Evolutionary conservation across 1,140 invertebrate genomes (phyloP), one percentile per base, ranked within the genome.

Genomic region (Antheraea pernyi): DNA sequence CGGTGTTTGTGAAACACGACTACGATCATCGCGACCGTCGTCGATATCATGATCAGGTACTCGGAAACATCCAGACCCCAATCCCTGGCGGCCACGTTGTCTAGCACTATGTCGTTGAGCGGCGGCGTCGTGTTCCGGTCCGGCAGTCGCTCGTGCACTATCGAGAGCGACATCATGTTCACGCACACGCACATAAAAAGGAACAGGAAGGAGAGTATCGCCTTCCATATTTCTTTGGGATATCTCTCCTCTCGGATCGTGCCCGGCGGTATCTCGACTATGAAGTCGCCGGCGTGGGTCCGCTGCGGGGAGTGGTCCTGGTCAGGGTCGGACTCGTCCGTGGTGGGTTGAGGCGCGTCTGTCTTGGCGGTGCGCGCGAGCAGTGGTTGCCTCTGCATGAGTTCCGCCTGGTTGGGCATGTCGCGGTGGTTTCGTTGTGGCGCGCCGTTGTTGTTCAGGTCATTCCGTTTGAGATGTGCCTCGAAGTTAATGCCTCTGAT

Each of bases 41-140:
- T 95, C 65, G 95, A 95, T 80, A 97, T 91, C 93, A 98, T 96
- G 78, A 98, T 98, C 72, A 98, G 94, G 84, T 97, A 95, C 93
- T 98, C 97, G 16, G 97, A 97, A 18, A 97, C 95, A 83, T 95
- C 93, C 18, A 98, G 93, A n/a, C 95, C 96, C 96, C 96, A 97
- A 80, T 96, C 95, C 64, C 94, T 89, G 63, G 94, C 94, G 64
- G 92, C 91, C 53, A 98, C 89, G 81, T 96, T 95, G 90, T 98
- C 96, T 48, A 98, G 93, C 75, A 97, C 93, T 53, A 97, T 93
- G 85, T 98, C 97, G 36, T 96, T 96, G 67, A 98, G 94, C 42
- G 97, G 97, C 62, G 93, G 93, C 78, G 95, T 95, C 0, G 89
- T 93, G 30, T 93, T 91, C 69, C 95, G 92, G 88, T 97, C 95